These are phyloP conservation scores for Pristionchus japonicus DNA, from an alignment of 2,888 invertebrate species.

Conservation along the genomic window DNA sequence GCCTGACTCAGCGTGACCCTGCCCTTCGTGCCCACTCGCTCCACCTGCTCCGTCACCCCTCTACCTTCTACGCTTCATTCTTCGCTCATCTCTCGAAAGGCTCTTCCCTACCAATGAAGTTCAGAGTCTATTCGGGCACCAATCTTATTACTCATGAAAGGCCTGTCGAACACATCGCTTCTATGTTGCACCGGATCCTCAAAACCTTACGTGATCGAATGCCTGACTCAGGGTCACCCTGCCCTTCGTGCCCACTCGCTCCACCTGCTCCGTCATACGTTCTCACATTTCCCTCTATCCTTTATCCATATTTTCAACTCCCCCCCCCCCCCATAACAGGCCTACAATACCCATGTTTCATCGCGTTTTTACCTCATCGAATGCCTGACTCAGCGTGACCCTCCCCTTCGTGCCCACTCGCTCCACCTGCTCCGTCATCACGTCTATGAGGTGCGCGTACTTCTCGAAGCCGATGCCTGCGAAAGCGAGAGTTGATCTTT, in stretches of 20 bases:
- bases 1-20: neutral
- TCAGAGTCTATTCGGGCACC: too few species aligned
- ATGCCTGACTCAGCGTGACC: neutral
- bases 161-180: too few species aligned
- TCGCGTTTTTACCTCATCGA: neutral
- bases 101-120: too few species aligned
- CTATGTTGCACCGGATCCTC: too few species aligned
- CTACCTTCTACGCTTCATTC: too few species aligned
- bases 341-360: too few species aligned
- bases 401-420: neutral
- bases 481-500: neutral
- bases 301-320: neutral
- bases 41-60: neutral
- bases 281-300: neutral
- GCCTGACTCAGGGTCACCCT: neutral
- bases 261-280: neutral
- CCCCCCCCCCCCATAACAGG: too few species aligned
- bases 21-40: neutral
- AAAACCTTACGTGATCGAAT: neutral
- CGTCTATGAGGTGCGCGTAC: neutral
- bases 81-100: too few species aligned
- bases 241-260: neutral
- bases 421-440: neutral
- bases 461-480: neutral
- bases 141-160: too few species aligned